Base-by-base conservation (phyloP, 1,140 invertebrate genomes). In the Trypoxylus dichotomus region DNA sequence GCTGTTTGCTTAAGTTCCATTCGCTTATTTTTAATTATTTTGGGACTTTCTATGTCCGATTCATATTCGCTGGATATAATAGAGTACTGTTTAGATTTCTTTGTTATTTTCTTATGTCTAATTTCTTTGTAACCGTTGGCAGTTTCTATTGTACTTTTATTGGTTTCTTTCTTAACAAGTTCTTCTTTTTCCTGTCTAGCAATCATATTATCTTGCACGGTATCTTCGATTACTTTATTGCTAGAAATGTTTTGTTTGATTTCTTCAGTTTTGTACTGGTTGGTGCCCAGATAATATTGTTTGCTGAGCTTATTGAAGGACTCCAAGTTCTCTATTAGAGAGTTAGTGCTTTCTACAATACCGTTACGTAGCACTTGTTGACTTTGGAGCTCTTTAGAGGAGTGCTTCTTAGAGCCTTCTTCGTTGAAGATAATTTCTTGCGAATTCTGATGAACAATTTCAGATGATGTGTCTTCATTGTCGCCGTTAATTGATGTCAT, bases 91-190 rank as follows among this genome's bases (percentile, higher is more conserved):
- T 68, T 68, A 27, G 21, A 68, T 24, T 68, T 68, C 21, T 68
- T 68, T 21, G 60, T 68, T 27, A 68, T 24, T 68, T 68, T 68
- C n/a, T 68, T 68, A 21, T 68, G 60, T 68, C 60, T 27, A 29
- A 68, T 68, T 68, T 68, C 60, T 27, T 25, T 68, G 7, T 27
- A 25, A 1, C 60, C 60, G 13, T 68, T 29, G 21, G 10, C 60
- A 11, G n/a, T 24, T 68, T 68, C 60, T 10, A 68, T 68, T 27
- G 24, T 21, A 29, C n/a, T 68, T 68, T 68, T 68, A 21, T 68
- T 68, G 10, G 5, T 68, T 6, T 68, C 24, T 29, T 68, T 68
- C 21, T 68, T 68, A 0, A 68, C 60, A 27, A 21, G 8, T 68
- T 68, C 60, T 27, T 68, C 60, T 27, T 68, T 68, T 68, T 68